Base-by-base conservation (phyloP, 2,888 invertebrate species). In the Cantharis nigra region DNA sequence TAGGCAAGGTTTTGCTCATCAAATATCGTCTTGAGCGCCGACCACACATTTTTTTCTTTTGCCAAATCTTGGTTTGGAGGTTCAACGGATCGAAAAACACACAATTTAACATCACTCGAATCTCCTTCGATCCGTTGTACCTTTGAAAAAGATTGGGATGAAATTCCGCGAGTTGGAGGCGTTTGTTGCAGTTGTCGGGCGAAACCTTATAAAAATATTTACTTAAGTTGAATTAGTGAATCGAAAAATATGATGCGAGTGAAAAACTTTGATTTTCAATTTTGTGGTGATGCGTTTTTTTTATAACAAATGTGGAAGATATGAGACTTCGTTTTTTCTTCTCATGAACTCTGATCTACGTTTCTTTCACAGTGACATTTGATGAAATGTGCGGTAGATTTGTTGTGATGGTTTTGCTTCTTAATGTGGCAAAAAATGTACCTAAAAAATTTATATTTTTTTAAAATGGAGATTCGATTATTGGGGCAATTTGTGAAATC, bases 351-450 rank as follows among this genome's bases (percentile, higher is more conserved):
- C 11, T 30, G n/a, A 67, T 67, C 65, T 67, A 67, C 65, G 65
- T 67, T 67, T 67, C 33, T 67, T 67, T 67, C 26, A 67, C 20
- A 67, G 26, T 20, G 65, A 67, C 65, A 23, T 67, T 67, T 67
- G 26, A 67, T 23, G 20, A 67, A 67, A 67, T 67, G 65, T 67
- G 65, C n/a, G 18, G 65, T 67, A 67, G 65, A 67, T 67, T 23
- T 67, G 26, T 67, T 67, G 65, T 67, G 63, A 73, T 69, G 78
- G 71, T 73, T 71, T 71, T 73, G 75, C 74, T 65, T 64, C 49
- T 71, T 28, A 62, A 75, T 70, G 78, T 75, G 75, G 28, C 67
- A 73, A 73, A 71, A 67, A 64, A 63, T 70, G 30, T 49, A 71
- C 33, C 63, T 49, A 49, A 49, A 49, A 49, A 49, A 49, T 49